A percentile compares a stretch with the other conserved stretches of the same genome.
These are phyloP conservation scores for Diploptera punctata DNA, from an alignment of 2,888 invertebrate species.

Conservation along the genomic window DNA sequence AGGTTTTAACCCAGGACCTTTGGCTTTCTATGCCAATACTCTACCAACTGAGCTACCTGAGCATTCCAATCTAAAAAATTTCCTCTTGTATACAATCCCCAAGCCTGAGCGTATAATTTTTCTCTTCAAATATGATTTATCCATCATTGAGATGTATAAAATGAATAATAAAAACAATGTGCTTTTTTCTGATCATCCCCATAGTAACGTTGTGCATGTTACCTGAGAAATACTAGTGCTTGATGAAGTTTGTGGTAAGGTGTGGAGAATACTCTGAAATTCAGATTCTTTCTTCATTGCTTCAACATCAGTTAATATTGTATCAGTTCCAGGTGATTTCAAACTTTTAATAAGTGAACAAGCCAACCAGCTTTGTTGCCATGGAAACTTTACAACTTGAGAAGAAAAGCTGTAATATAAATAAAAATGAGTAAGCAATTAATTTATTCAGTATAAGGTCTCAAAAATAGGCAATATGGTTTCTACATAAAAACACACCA, in stretches of 20 bases:
- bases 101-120: too few relatives aligned
- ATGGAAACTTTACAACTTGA: background rate
- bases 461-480: background rate
- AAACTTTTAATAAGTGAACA: background rate
- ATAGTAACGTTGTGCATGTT: too few relatives aligned
- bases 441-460: background rate
- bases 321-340: background rate
- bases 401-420: conserved; percentile 11
- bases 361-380: conserved; percentile 13
- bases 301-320: conserved; percentile 11
- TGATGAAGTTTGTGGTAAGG: background rate
- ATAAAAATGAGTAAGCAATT: background rate
- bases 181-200: too few relatives aligned
- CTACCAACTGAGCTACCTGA: too few relatives aligned
- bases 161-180: too few relatives aligned
- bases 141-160: too few relatives aligned
- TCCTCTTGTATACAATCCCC: too few relatives aligned
- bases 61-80: too few relatives aligned
- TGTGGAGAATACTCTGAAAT: background rate
- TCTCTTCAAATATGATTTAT: too few relatives aligned
- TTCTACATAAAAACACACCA: background rate
- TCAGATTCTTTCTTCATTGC: conserved; percentile 14
- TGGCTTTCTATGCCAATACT: too few relatives aligned
- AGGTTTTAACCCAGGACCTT: too few relatives aligned
- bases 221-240: background rate